Base-by-base conservation (phyloP, 2,888 invertebrate species). In the Drosophila siamana region DNA sequence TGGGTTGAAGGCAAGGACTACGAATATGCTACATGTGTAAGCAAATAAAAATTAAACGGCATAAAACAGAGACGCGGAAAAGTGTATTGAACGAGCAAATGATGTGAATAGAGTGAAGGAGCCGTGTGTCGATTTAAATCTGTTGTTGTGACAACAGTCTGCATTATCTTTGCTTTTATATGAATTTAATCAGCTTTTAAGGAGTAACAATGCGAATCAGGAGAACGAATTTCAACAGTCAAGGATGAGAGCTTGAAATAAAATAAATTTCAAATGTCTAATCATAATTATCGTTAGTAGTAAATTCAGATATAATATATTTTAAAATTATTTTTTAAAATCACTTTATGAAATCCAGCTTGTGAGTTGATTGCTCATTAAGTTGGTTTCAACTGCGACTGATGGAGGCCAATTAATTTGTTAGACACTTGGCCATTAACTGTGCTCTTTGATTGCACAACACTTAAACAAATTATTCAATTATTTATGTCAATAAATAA, bases 21-120 rank as follows among this genome's bases (percentile, higher is more conserved):
- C 6, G 11, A 13, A 15, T 33, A 36, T 43, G 36, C 26, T 51
- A 28, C n/a, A 68, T 57, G 67, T 61, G 65, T 60, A 62, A 63
- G 68, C 56, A 87, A 85, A 82, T 81, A 81, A 66, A 82, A 83
- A 76, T 87, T 85, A 82, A 83, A 87, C 82, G 82, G 50, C 67
- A 70, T 78, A 52, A 65, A 61, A 61, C 61, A n/a, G n/a, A n/a
- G n/a, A n/a, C n/a, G n/a, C n/a, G 54, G 56, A 54, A 38, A 40
- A 40, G 41, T 30, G 8, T 56, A 43, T 59, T 40, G 6, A 52
- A 40, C 38, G 13, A 44, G 11, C 48, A 38, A 74, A 59, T 78
- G 24, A 66, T 55, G 26, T 19, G 40, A 52, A 52, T 57, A 36
- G 30, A 41, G 51, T 33, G 56, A 60, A 51, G 30, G 22, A 30